These are phyloP conservation scores for Salpingus planirostris DNA, from an alignment of 2,888 invertebrate species.

Conservation along the genomic window DNA sequence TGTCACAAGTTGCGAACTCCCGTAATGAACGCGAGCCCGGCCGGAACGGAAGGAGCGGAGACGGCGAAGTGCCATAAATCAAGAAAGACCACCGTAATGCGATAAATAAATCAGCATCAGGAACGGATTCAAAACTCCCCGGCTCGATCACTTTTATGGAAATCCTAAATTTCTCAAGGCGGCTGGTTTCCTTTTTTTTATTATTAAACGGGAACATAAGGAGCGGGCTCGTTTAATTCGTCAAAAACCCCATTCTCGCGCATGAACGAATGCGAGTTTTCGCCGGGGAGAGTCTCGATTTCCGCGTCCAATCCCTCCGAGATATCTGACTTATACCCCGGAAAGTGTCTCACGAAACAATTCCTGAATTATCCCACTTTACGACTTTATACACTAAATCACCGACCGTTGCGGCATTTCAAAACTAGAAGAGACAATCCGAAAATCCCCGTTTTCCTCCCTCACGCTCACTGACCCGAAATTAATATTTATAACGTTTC, in stretches of 20 bases:
- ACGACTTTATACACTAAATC: too few relatives aligned
- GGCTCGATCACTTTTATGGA: conserved; percentile 14
- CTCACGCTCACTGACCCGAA: too few relatives aligned
- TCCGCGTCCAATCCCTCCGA: too few relatives aligned
- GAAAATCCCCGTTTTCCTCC: too few relatives aligned
- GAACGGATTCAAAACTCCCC: conserved; percentile 11
- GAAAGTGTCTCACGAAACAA: too few relatives aligned
- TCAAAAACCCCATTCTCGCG: conserved; percentile 14
- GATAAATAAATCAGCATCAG: conserved; percentile 14
- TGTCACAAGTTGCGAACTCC: conserved; percentile 2
- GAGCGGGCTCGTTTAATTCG: conserved; percentile 15
- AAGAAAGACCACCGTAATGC: conserved; percentile 10
- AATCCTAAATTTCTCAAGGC: conserved; percentile 11
- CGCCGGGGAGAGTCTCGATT: too few relatives aligned
- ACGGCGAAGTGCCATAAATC: conserved; percentile 11
- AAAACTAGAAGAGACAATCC: too few relatives aligned
- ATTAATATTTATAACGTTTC: too few relatives aligned
- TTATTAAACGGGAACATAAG: conserved; percentile 14
- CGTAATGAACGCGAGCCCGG: conserved; percentile 12
- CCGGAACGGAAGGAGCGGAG: too few relatives aligned
- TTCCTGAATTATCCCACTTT: too few relatives aligned
- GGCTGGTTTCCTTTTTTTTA: conserved; percentile 13
- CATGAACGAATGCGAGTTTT: conserved; percentile 7
- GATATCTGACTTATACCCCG: too few relatives aligned
- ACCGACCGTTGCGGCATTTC: too few relatives aligned